These are phyloP conservation scores for Mormyrops attenuatus DNA, from an alignment of 2,797 vertebrate species.

Conservation along the genomic window DNA sequence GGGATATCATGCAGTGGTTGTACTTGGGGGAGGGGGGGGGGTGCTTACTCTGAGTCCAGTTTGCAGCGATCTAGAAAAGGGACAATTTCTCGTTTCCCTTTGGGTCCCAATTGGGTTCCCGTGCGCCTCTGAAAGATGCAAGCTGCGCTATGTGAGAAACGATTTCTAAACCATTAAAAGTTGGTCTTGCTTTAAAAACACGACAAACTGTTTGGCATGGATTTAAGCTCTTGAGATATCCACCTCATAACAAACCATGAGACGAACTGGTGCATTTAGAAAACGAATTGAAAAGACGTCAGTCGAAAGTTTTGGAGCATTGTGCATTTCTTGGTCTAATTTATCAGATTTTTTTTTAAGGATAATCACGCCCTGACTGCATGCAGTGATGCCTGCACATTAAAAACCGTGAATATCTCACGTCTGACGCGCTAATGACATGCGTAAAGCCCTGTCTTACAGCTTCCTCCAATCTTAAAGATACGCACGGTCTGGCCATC, in stretches of 20 bases:
- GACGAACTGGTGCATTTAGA: not conserved
- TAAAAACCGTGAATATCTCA: not conserved
- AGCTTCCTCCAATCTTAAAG: not conserved
- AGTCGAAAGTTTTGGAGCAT: not conserved
- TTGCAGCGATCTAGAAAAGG: not conserved
- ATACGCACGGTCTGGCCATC: not conserved
- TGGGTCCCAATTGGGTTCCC: not conserved
- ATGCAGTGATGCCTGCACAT: not conserved
- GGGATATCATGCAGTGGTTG: not conserved
- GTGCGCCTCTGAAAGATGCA: not conserved
- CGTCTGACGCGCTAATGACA: not conserved
- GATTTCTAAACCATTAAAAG: not conserved
- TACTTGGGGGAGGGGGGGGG: not conserved
- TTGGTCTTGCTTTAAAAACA: not conserved
- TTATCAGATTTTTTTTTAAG: not conserved
- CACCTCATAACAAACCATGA: not conserved
- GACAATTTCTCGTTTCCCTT: not conserved
- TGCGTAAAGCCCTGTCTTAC: not conserved
- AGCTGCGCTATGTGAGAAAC: not conserved
- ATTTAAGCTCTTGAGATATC: not conserved
- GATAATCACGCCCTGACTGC: not conserved
- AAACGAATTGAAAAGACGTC: not conserved
- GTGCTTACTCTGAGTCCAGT: not conserved
- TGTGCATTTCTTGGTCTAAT: not conserved
- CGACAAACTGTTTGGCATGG: not conserved